Evolutionary conservation across 2,113 vertebrate species (phyloP), one percentile per base, ranked within the genome.

Genomic region (Antigone vipio): DNA sequence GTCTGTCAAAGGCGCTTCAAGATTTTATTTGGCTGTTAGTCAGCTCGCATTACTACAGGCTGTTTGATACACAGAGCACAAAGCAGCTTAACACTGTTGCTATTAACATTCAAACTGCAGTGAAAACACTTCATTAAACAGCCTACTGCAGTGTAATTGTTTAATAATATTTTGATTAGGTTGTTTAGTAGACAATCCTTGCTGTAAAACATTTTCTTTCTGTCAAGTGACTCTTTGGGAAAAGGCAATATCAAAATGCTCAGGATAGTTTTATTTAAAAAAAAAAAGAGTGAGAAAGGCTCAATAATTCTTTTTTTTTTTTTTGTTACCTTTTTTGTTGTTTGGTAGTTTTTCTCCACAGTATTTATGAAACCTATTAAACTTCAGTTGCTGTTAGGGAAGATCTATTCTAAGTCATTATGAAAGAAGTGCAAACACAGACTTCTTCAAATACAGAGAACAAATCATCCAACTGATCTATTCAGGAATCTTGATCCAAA

Each of bases 111-210:
- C 98, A 97, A 98, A 98, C 98, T 96, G 97, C 98, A 98, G 96
- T 97, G 98, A 98, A 98, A 99, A 98, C 98, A 99, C 98, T 98
- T 98, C 98, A 99, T 99, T 99, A 98, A 98, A 98, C 97, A 98
- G 96, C 98, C 97, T 97, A 97, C 97, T 98, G 98, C 92, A 95
- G 94, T 98, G 97, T 98, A 98, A 98, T 98, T 98, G 98, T 98
- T 98, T 98, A 98, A 98, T 99, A 99, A 98, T 98, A 98, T 99
- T 99, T 99, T 98, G 98, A 99, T 99, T 98, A 98, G 97, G 96
- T 98, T 98, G 96, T 98, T 98, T 98, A 97, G 98, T 97, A 97
- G 96, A 98, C 97, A 98, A 94, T 96, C 84, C 80, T 96, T 96
- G 80, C 87, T 97, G 94, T 95, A 98, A 97, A 98, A 96, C 94